phyloP scores from a whole-genome alignment of 2,113 vertebrate species.

The Empidonax alnorum region DNA sequence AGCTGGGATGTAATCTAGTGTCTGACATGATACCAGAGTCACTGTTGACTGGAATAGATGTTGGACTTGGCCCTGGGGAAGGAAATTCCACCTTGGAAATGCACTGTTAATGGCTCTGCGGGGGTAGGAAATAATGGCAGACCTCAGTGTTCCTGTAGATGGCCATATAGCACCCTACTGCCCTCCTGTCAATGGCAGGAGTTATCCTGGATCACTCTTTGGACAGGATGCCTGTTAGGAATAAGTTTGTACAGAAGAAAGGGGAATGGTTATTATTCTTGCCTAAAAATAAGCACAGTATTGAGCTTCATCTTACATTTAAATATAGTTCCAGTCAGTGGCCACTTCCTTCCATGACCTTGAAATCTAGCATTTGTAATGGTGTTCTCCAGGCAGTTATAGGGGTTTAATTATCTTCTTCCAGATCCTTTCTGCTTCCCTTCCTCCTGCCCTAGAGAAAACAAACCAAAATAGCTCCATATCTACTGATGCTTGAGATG shows the following conservation, averaged over 20 bases:
- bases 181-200: not conserved
- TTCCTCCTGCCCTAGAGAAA: not conserved
- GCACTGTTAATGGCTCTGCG: not conserved
- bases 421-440: not conserved
- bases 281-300: slow-evolving; percentile 5
- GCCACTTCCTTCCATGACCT: not conserved
- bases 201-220: not conserved
- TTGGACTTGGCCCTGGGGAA: not conserved
- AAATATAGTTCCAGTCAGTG: not conserved
- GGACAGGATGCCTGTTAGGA: not conserved
- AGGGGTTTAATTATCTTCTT: not conserved
- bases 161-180: rapidly evolving
- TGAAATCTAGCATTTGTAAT: not conserved
- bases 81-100: not conserved
- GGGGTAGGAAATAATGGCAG: not conserved
- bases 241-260: not conserved
- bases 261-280: not conserved
- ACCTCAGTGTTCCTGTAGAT: not conserved
- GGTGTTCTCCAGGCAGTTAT: not conserved
- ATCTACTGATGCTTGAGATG: not conserved
- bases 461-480: not conserved
- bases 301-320: not conserved
- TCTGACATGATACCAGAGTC: not conserved
- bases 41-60: not conserved
- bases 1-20: not conserved